Conservation (phyloP, 2,113 vertebrate species). For the Syrrhaptes paradoxus region DNA sequence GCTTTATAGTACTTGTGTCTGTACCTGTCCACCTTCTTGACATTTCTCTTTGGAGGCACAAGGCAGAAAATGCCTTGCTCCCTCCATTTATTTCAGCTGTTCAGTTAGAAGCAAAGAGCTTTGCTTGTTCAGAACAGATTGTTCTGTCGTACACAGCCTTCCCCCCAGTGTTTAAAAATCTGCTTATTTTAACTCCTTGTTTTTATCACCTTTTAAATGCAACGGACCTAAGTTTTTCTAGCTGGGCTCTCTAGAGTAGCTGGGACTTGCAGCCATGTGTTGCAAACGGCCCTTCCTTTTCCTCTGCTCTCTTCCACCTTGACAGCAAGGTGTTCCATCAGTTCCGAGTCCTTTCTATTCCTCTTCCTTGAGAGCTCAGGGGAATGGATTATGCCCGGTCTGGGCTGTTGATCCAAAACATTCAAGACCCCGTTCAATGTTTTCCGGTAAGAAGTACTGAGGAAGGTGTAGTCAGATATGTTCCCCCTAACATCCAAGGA, state of each 20-base stretch:
- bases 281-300: not conserved
- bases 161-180: not conserved
- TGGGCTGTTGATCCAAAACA: not conserved
- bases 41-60: rapidly evolving
- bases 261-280: not conserved
- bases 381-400: not conserved
- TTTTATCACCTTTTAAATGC: not conserved
- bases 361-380: not conserved
- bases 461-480: not conserved
- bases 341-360: not conserved
- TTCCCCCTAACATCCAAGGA: not conserved
- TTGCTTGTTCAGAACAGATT: not conserved
- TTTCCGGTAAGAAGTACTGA: not conserved
- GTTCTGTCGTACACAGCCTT: not conserved
- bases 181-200: not conserved
- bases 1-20: not conserved
- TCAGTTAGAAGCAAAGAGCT: not conserved
- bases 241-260: not conserved
- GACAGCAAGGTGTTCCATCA: not conserved
- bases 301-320: not conserved
- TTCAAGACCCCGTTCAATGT: not conserved
- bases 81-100: not conserved
- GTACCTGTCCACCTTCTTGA: not conserved
- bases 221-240: not conserved
- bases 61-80: not conserved